These are phyloP conservation scores for Cisticola juncidis DNA, from an alignment of 2,113 vertebrate genomes.

Conservation along the genomic window DNA sequence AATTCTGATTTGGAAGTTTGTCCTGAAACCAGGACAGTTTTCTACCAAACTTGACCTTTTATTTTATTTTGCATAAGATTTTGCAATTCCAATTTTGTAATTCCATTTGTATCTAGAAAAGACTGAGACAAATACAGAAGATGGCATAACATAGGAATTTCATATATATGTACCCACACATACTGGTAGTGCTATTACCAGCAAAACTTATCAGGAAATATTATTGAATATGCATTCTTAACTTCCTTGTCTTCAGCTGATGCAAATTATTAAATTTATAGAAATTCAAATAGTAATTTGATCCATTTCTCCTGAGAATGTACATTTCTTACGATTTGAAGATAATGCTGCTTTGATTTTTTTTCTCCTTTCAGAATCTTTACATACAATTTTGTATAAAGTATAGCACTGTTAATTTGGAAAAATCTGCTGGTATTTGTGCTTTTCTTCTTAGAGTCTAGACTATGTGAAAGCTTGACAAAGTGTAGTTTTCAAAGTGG, in stretches of 20 bases:
- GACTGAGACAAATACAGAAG: background rate
- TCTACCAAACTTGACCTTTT: background rate
- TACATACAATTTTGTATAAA: background rate
- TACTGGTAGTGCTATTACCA: background rate
- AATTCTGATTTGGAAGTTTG: background rate
- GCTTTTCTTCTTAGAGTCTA: background rate
- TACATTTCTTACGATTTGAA: background rate
- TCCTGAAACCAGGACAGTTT: background rate
- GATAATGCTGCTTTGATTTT: background rate
- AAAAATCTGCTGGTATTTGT: background rate
- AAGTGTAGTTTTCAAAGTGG: background rate
- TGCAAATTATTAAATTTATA: background rate
- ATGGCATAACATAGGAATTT: background rate
- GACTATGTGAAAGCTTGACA: background rate
- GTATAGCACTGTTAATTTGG: background rate
- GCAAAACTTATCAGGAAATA: background rate
- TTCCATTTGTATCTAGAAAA: background rate
- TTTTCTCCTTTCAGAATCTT: background rate
- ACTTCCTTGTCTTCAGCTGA: background rate
- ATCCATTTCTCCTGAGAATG: background rate
- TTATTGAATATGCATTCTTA: background rate
- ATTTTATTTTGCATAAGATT: background rate
- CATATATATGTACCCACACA: background rate
- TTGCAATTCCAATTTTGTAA: background rate
- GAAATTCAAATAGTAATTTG: background rate